Conservation (phyloP, 2,797 vertebrate species). For the Fratercula arctica region DNA sequence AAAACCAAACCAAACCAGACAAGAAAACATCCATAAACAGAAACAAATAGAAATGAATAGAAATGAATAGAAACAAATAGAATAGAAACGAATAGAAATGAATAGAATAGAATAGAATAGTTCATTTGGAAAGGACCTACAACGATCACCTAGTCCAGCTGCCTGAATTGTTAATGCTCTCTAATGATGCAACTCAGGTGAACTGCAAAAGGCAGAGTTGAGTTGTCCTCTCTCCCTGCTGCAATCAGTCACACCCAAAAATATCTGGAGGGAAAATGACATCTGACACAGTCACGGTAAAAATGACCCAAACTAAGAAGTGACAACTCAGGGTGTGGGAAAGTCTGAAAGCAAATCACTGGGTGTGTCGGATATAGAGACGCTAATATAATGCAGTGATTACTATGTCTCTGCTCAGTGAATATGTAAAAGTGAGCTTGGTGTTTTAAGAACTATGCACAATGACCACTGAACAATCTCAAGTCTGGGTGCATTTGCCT, state of each 20-base stretch:
- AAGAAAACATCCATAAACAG: not conserved
- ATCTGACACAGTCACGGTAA: slow-evolving; percentile 1
- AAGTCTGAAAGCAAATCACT: slow-evolving; percentile 57
- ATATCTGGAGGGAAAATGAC: slow-evolving; percentile 15
- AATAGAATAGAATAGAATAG: not conserved
- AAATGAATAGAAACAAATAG: not conserved
- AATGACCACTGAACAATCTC: not conserved
- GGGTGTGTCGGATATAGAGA: slow-evolving; percentile 56
- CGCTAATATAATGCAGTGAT: slow-evolving; percentile 25
- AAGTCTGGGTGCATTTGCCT: not conserved
- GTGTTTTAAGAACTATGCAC: not conserved
- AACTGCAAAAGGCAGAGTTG: not conserved
- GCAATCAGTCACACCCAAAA: not conserved
- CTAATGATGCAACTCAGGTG: not conserved
- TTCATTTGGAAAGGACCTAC: not conserved
- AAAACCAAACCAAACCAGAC: not conserved
- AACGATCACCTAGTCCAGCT: not conserved
- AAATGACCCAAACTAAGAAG: slow-evolving; percentile 47
- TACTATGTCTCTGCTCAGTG: slow-evolving; percentile 11
- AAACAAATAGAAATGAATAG: not conserved
- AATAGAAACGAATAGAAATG: not conserved
- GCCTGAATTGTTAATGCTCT: not conserved
- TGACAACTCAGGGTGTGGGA: slow-evolving; percentile 39
- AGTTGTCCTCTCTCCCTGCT: not conserved
- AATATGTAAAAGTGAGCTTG: not conserved